phyloP scores from a whole-genome alignment of 1,140 invertebrate genomes.

The Hycleus phaleratus region DNA sequence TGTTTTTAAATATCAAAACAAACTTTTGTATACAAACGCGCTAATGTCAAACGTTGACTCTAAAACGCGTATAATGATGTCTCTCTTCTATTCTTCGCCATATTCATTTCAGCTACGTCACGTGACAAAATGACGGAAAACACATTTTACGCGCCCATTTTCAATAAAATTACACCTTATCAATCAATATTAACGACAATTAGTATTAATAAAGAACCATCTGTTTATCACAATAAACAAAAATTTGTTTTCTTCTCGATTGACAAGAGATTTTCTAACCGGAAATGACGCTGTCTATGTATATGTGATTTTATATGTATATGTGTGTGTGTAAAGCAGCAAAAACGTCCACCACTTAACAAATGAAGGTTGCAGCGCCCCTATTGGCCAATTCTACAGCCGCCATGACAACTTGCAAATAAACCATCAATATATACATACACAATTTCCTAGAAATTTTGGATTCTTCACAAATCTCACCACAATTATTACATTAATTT shows the following conservation, averaged over 20 bases:
- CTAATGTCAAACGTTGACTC: slow-evolving; percentile 47
- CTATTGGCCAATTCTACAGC: slow-evolving; percentile 51
- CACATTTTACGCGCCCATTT: slow-evolving; percentile 34
- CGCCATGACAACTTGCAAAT: slow-evolving; percentile 52
- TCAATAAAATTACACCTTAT: not conserved
- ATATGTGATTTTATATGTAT: too few species aligned
- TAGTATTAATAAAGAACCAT: not conserved
- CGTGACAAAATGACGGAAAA: slow-evolving; percentile 47
- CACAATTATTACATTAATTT: too few species aligned
- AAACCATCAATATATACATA: slow-evolving; percentile 11
- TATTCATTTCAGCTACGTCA: slow-evolving; percentile 49
- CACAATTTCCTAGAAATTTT: not conserved
- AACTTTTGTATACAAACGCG: slow-evolving; percentile 55
- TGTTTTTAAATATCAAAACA: slow-evolving; percentile 39
- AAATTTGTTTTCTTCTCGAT: not conserved
- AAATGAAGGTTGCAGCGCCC: slow-evolving; percentile 49
- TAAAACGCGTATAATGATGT: slow-evolving; percentile 45
- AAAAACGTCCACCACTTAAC: slow-evolving; percentile 38
- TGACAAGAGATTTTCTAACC: not conserved
- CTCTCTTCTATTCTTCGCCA: slow-evolving; percentile 49
- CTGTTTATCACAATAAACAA: not conserved
- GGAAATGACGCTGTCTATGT: too few species aligned
- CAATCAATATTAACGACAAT: not conserved
- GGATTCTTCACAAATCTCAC: too few species aligned
- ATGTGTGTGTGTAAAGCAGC: slow-evolving; percentile 41